Evolutionary conservation across 2,797 vertebrate species (phyloP).

Genomic region (Urocyon cinereoargenteus): DNA sequence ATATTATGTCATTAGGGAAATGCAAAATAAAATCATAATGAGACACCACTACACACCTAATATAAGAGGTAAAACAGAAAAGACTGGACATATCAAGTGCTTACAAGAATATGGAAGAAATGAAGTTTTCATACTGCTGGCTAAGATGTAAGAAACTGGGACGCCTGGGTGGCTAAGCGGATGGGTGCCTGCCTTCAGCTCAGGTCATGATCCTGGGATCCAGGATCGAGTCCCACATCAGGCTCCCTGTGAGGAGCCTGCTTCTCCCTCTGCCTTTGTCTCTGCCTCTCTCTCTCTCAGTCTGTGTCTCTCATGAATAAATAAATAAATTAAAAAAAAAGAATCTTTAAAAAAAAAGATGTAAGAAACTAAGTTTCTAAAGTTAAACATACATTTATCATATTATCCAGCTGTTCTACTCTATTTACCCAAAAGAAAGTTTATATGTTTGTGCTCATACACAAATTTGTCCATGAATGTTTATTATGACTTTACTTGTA

Average conservation of each 20-base stretch:
- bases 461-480: not conserved
- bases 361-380: not conserved
- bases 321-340: no score
- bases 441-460: not conserved
- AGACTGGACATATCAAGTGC: not conserved
- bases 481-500: not conserved
- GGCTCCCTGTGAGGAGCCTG: no score
- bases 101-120: not conserved
- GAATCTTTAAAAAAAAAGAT: no score
- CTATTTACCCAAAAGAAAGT: not conserved
- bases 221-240: no score
- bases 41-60: not conserved
- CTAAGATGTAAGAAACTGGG: not conserved
- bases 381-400: not conserved
- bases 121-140: not conserved
- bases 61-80: not conserved
- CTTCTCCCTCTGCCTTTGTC: no score
- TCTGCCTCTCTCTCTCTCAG: no score
- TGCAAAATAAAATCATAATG: not conserved
- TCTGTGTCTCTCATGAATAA: no score
- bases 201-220: no score
- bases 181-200: no score
- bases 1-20: not conserved
- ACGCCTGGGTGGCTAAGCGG: no score
- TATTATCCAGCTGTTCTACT: not conserved